phyloP scores from a whole-genome alignment of 1,140 invertebrate species.

The Cylas formicarius region DNA sequence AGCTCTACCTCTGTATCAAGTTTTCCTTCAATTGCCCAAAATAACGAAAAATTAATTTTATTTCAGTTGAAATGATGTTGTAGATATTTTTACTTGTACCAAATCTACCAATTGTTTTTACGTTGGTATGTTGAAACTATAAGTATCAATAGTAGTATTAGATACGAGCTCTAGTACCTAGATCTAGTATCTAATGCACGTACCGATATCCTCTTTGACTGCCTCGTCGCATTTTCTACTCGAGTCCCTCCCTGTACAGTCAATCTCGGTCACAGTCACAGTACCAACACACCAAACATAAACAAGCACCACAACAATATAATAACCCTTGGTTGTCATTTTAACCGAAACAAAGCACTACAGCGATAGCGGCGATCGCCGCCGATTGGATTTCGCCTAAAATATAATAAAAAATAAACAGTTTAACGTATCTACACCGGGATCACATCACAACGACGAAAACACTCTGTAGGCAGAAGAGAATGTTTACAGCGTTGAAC shows the following conservation, averaged over 20 bases:
- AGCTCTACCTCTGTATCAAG: too few relatives aligned
- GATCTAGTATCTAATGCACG: too few relatives aligned
- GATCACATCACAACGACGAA: not conserved
- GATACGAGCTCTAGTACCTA: too few relatives aligned
- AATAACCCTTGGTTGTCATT: slow-evolving; percentile 4
- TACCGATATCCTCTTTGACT: too few relatives aligned
- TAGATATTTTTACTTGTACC: too few relatives aligned
- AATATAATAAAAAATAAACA: slow-evolving; percentile 6
- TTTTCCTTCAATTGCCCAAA: too few relatives aligned
- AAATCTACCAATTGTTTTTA: too few relatives aligned
- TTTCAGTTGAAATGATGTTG: too few relatives aligned
- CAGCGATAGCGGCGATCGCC: not conserved
- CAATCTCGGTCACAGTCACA: slow-evolving; percentile 1
- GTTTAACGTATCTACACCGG: not conserved
- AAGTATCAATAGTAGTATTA: too few relatives aligned
- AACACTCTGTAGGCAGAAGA: not conserved
- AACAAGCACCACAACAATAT: not conserved
- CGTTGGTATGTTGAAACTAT: too few relatives aligned
- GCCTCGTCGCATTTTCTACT: slow-evolving; percentile 1
- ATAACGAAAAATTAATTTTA: too few relatives aligned
- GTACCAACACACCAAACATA: not conserved
- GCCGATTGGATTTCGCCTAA: slow-evolving; percentile 1
- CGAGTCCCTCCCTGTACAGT: slow-evolving; percentile 11
- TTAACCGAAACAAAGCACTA: slow-evolving; percentile 1
- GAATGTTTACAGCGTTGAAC: slow-evolving; percentile 8